These are phyloP conservation scores for Drepana falcataria DNA, from an alignment of 2,888 invertebrate species.

Conservation along the genomic window DNA sequence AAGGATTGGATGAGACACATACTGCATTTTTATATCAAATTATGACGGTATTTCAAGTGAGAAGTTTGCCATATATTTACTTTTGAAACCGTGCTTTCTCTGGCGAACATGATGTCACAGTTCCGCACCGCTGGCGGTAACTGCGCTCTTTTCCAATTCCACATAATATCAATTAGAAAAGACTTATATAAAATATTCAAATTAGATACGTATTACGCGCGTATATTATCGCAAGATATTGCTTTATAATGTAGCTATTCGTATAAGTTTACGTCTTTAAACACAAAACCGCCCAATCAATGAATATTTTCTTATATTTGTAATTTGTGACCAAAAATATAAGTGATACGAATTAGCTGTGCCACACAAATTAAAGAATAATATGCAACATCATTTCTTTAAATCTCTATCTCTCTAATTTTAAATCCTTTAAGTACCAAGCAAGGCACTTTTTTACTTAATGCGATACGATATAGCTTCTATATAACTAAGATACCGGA, in stretches of 20 bases:
- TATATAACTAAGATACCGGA: no score
- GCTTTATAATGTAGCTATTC: not conserved
- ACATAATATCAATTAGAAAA: slow-evolving; percentile 4
- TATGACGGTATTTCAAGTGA: not conserved
- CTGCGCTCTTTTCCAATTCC: slow-evolving; percentile 13
- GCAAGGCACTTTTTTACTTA: no score
- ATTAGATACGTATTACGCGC: not conserved
- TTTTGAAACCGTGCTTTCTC: slow-evolving; percentile 21
- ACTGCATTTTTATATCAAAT: not conserved
- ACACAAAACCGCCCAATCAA: no score
- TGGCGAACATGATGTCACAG: slow-evolving; percentile 25
- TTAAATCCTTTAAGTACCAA: no score
- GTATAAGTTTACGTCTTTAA: no score
- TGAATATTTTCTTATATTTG: no score
- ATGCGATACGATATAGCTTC: no score
- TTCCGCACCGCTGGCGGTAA: slow-evolving; percentile 11
- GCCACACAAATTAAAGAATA: no score
- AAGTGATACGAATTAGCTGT: no score
- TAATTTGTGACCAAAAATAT: no score
- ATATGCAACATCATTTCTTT: no score
- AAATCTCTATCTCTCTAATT: no score
- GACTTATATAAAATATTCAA: not conserved
- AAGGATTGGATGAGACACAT: not conserved
- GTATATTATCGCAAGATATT: not conserved
- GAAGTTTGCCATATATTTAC: not conserved